Percentiles rank a stretch among this genome's conserved stretches.
phyloP scores from a whole-genome alignment of 1,140 invertebrate species.

The Ceratosolen solmsi region DNA sequence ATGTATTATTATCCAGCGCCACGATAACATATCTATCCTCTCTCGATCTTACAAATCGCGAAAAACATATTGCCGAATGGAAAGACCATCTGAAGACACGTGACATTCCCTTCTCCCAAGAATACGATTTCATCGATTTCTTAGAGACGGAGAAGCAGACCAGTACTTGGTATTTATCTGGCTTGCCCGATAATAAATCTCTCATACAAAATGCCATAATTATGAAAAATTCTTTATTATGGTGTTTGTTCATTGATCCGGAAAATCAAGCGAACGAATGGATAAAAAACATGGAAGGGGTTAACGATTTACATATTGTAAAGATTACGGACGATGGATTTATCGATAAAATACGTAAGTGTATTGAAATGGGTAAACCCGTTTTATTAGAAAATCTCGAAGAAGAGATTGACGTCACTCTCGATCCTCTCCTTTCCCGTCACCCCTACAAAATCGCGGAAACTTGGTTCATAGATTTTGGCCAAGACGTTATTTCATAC shows the following conservation, averaged over 20 bases:
- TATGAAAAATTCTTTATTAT: constrained; percentile 72
- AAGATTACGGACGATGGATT: constrained; percentile 76
- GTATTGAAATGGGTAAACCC: constrained; percentile 77
- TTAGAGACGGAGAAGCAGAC: constrained; percentile 77
- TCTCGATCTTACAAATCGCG: constrained; percentile 74
- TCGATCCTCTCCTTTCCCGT: constrained; percentile 77
- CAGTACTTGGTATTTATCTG: constrained; percentile 78
- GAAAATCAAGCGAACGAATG: constrained; percentile 82
- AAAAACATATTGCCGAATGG: constrained; percentile 73
- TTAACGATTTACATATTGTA: constrained; percentile 76
- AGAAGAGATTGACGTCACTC: constrained; percentile 76
- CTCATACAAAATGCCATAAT: constrained; percentile 83
- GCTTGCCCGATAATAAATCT: constrained; percentile 79
- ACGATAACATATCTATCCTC: constrained; percentile 80
- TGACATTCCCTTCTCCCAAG: constrained; percentile 76
- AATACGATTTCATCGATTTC: constrained; percentile 75
- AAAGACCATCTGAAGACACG: constrained; percentile 69
- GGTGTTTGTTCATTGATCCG: constrained; percentile 83
- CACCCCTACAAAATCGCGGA: constrained; percentile 76
- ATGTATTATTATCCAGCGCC: constrained; percentile 79
- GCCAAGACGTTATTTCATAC: constrained; percentile 74
- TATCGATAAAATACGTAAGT: constrained; percentile 75
- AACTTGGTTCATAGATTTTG: constrained; percentile 75
- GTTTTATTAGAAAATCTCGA: constrained; percentile 78
- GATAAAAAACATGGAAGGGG: constrained; percentile 80